Conservation (phyloP, 2,888 invertebrate genomes). For the Drosophila leonis region DNA sequence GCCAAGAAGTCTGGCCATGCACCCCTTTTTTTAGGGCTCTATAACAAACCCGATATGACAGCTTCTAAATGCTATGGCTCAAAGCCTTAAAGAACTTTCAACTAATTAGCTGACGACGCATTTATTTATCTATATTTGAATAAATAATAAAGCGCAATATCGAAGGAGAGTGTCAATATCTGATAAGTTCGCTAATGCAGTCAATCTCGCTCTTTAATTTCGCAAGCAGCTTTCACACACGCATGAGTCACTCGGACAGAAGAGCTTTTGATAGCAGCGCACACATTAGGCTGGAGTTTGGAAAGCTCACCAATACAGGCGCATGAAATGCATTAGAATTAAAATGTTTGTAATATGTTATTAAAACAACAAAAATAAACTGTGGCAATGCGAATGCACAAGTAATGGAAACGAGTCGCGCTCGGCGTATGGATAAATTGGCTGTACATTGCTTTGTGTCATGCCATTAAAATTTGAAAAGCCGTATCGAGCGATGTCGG, state of each 20-base stretch:
- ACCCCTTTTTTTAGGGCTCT: slow-evolving; percentile 12
- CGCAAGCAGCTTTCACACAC: slow-evolving; percentile 10
- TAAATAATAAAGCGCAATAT: neutral
- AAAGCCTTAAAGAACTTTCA: neutral
- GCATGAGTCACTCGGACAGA: slow-evolving; percentile 14
- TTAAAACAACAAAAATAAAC: slow-evolving; percentile 33
- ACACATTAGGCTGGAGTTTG: neutral
- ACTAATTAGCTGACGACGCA: neutral
- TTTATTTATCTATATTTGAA: neutral
- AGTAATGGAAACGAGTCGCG: slow-evolving; percentile 13
- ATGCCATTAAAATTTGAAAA: slow-evolving; percentile 69
- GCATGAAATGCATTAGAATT: slow-evolving; percentile 38
- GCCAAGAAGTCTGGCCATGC: slow-evolving; percentile 63
- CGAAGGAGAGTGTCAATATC: slow-evolving; percentile 35
- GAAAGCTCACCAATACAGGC: slow-evolving; percentile 22
- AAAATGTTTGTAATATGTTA: slow-evolving; percentile 35
- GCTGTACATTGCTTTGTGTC: slow-evolving; percentile 63
- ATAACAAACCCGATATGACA: neutral
- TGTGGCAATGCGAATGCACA: slow-evolving; percentile 7
- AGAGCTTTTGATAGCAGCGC: slow-evolving; percentile 13
- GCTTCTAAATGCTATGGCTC: neutral
- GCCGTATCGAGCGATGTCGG: slow-evolving; percentile 68
- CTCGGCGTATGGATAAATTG: slow-evolving; percentile 25
- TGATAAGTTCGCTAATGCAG: slow-evolving; percentile 33
- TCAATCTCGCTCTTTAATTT: neutral